Base-by-base conservation (phyloP, 2,113 vertebrate genomes). In the Mellivora capensis region DNA sequence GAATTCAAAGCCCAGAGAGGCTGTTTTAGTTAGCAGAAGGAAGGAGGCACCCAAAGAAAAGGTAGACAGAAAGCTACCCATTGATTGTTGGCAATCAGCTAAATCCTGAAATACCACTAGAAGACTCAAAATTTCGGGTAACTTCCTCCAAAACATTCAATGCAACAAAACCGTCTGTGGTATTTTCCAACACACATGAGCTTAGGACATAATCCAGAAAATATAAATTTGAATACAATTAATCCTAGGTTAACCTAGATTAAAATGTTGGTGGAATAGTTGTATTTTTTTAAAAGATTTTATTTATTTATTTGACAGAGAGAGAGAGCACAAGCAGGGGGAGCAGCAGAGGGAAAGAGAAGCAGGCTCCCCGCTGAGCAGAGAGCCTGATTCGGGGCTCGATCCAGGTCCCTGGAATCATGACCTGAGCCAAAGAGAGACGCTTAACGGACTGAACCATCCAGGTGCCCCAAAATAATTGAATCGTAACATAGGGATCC, bases 181-280 rank as follows among this genome's bases (percentile, higher is more conserved):
- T 27, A 49, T 95, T 93, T 77, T 59, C 79, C 64, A 67, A 64
- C 27, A 52, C 67, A 87, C 52, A 25, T 79, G 81, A 93, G n/a
- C 49, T 82, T 64, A 81, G n/a, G 81, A 47, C 74, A 8, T 71
- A 21, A 59, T 81, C 49, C 52, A 64, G 44, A 62, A 86, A 94
- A 76, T 6, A 95, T n/a, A 85, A 67, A 93, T 69, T 25, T 76
- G 39, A 95, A 87, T 4, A 90, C 27, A 49, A 71, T 29, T 42
- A 94, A 83, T 91, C 90, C 37, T 72, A 76, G 25, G 49, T 81
- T 90, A 96, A 87, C 59, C 37, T 44, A 85, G 80, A 92, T 27
- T 23, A 76, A 97, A 62, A 84, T 4, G 27, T 23, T 90, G 72
- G 61, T 77, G 4, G 12, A 69, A 80, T 86, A 79, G 31, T 27